phyloP scores from a whole-genome alignment of 35 echinoderm and acorn worm genomes.

The Nesometra sesokonis region DNA sequence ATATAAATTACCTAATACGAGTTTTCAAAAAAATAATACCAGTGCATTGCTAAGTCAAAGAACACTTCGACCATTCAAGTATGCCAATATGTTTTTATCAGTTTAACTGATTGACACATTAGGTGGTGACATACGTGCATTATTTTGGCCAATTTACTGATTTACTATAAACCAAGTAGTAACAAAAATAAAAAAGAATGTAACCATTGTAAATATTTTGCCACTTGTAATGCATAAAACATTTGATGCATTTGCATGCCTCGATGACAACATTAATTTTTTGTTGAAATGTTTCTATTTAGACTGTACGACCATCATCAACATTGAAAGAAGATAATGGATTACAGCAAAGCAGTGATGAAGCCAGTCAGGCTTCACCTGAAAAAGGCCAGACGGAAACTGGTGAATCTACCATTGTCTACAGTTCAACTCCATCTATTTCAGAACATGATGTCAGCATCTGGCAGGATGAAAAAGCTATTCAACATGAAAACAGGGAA shows the following conservation, averaged over 20 bases:
- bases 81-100: too few species aligned
- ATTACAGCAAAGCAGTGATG: background rate
- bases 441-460: background rate
- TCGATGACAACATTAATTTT: background rate
- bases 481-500: conserved; percentile 7
- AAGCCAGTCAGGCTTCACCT: background rate
- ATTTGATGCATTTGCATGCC: background rate
- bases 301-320: background rate
- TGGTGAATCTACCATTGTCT: too few species aligned
- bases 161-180: too few species aligned
- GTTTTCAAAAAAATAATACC: background rate
- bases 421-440: background rate
- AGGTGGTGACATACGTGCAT: too few species aligned
- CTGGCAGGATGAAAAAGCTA: conserved; percentile 4
- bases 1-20: background rate
- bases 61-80: too few species aligned
- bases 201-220: too few species aligned
- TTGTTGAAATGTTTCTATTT: background rate
- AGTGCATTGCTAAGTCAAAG: too few species aligned
- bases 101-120: too few species aligned
- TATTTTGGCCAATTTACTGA: too few species aligned
- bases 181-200: too few species aligned
- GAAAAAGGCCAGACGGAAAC: too few species aligned
- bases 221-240: background rate
- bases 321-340: background rate